Evolutionary conservation across 2,888 invertebrate species (phyloP).

Genomic region (Eustalomyia histrio): DNA sequence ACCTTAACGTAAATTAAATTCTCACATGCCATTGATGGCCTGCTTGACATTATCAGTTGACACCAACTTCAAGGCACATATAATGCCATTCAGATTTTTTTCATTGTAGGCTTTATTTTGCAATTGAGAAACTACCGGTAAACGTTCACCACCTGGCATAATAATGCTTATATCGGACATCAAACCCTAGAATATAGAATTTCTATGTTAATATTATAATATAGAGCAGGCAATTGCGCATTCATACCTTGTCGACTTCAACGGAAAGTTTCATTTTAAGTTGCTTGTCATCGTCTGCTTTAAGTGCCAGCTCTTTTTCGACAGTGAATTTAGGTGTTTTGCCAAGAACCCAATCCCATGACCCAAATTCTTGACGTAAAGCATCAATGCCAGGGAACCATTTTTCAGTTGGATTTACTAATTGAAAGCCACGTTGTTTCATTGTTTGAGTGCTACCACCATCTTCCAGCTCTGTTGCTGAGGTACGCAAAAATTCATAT

Average conservation of each 20-base stretch:
- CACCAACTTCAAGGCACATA: slow-evolving; percentile 77
- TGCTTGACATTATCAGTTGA: slow-evolving; percentile 79
- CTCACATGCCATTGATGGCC: slow-evolving; percentile 78
- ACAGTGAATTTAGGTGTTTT: slow-evolving; percentile 92
- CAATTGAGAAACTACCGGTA: slow-evolving; percentile 78
- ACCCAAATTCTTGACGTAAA: slow-evolving; percentile 84
- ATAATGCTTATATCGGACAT: slow-evolving; percentile 76
- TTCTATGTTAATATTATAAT: not conserved
- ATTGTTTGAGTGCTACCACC: slow-evolving; percentile 86
- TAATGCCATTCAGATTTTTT: slow-evolving; percentile 77
- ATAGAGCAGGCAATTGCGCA: not conserved
- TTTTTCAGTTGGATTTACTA: slow-evolving; percentile 91
- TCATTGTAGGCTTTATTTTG: slow-evolving; percentile 77
- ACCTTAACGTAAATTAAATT: slow-evolving; percentile 36
- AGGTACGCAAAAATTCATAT: slow-evolving; percentile 89
- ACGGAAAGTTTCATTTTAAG: slow-evolving; percentile 83
- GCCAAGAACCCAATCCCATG: slow-evolving; percentile 94
- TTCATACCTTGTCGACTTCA: slow-evolving; percentile 78
- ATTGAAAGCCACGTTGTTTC: slow-evolving; percentile 90
- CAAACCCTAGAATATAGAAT: slow-evolving; percentile 71
- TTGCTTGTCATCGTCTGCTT: slow-evolving; percentile 80
- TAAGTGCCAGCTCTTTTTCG: slow-evolving; percentile 77
- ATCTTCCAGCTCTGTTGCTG: slow-evolving; percentile 84
- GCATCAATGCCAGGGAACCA: slow-evolving; percentile 92
- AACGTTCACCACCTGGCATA: slow-evolving; percentile 76